Conservation (phyloP, 2,888 invertebrate species). For the Rhamphomyia laevipes region DNA sequence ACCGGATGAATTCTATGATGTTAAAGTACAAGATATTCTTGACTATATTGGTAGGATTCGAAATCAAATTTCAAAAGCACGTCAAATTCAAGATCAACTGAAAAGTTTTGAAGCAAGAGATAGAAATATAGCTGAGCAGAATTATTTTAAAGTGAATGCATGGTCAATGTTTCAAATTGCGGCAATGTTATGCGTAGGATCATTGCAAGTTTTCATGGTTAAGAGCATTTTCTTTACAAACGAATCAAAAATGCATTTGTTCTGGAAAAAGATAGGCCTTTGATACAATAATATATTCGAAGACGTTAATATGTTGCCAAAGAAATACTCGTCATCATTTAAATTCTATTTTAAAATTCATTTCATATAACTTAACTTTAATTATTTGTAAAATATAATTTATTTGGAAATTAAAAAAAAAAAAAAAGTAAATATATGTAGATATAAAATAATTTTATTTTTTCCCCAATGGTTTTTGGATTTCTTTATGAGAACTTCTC, state of each 20-base stretch:
- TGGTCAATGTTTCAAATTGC: conserved; percentile 65
- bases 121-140: conserved; percentile 67
- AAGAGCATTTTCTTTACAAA: conserved; percentile 61
- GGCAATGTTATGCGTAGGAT: conserved; percentile 60
- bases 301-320: neutral
- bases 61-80: conserved; percentile 46
- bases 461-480: neutral
- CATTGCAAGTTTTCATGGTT: conserved; percentile 66
- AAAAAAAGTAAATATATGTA: too few species aligned
- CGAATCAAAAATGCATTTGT: conserved; percentile 32
- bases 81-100: conserved; percentile 55
- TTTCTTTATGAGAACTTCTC: conserved; percentile 42
- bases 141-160: conserved; percentile 66
- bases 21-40: conserved; percentile 51
- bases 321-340: neutral
- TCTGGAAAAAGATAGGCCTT: conserved; percentile 32
- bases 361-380: neutral
- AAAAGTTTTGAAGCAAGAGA: conserved; percentile 69
- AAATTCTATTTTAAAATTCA: neutral
- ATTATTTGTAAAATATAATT: neutral
- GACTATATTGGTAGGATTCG: conserved; percentile 52
- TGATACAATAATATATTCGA: conserved; percentile 15
- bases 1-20: conserved; percentile 44
- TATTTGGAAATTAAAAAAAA: too few species aligned
- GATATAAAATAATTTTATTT: neutral